Conservation (phyloP, 1,140 invertebrate species). For the Caenorhabditis tropicalis region DNA sequence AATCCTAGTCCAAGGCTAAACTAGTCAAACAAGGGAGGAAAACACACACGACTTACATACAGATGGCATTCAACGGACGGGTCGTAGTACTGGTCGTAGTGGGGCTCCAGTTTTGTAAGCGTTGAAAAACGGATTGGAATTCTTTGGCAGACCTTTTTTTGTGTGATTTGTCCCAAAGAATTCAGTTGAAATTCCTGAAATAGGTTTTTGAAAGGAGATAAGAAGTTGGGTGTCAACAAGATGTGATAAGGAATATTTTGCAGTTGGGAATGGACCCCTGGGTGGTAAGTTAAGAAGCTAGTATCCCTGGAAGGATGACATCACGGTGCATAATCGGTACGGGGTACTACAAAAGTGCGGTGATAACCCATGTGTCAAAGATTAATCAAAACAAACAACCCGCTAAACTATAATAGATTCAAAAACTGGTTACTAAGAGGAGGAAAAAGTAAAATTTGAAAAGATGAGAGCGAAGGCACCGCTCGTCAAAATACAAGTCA, state of each 20-base stretch:
- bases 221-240: not conserved
- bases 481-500: conserved; percentile 11
- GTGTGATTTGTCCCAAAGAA: not conserved
- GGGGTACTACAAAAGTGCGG: not conserved
- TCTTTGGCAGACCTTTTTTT: not conserved
- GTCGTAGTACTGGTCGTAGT: conserved; percentile 36
- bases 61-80: conserved; percentile 19
- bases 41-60: conserved; percentile 34
- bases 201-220: not conserved
- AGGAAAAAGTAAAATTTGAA: not conserved
- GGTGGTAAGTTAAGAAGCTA: too few species aligned
- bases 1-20: not conserved
- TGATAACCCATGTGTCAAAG: too few species aligned
- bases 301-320: too few species aligned
- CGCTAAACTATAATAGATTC: not conserved
- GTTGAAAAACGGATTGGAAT: not conserved
- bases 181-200: conserved; percentile 37
- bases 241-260: too few species aligned
- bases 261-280: too few species aligned
- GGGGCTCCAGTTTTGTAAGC: conserved; percentile 42
- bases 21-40: not conserved
- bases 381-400: conserved; percentile 23
- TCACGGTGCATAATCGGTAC: too few species aligned
- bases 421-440: not conserved
- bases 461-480: not conserved